These are phyloP conservation scores for Hololepta plana DNA, from an alignment of 2,888 invertebrate species.

Conservation along the genomic window DNA sequence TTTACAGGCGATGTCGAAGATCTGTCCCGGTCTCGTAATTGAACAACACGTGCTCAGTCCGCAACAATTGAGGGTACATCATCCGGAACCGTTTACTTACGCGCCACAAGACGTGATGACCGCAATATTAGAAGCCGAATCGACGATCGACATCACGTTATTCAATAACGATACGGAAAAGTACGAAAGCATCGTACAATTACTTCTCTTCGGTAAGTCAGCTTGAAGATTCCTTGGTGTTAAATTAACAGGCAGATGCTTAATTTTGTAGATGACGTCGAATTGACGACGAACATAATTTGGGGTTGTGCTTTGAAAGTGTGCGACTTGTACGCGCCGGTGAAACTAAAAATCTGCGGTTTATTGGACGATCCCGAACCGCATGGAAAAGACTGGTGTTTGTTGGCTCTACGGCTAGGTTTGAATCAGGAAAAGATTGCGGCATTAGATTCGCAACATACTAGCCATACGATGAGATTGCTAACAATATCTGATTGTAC, in stretches of 20 bases:
- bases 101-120: conserved; percentile 23
- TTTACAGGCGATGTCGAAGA: conserved; percentile 37
- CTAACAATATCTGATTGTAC: conserved; percentile 24
- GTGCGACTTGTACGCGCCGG: conserved; percentile 37
- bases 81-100: conserved; percentile 23
- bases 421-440: conserved; percentile 25
- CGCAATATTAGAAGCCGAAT: conserved; percentile 25
- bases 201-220: conserved; percentile 35
- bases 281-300: conserved; percentile 21
- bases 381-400: conserved; percentile 59
- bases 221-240: conserved; percentile 1
- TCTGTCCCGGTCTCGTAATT: conserved; percentile 47
- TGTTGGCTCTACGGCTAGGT: conserved; percentile 50
- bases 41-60: conserved; percentile 48
- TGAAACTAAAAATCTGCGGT: conserved; percentile 42
- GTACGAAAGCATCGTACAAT: conserved; percentile 35
- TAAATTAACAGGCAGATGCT: neutral
- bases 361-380: conserved; percentile 55
- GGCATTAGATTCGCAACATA: conserved; percentile 24
- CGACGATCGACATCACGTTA: conserved; percentile 26
- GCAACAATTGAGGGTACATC: conserved; percentile 31
- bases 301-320: conserved; percentile 40
- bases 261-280: conserved; percentile 17
- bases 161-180: conserved; percentile 29
- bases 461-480: conserved; percentile 25